Conservation (phyloP, 2,113 vertebrate genomes). For the Gymnorhina tibicen region DNA sequence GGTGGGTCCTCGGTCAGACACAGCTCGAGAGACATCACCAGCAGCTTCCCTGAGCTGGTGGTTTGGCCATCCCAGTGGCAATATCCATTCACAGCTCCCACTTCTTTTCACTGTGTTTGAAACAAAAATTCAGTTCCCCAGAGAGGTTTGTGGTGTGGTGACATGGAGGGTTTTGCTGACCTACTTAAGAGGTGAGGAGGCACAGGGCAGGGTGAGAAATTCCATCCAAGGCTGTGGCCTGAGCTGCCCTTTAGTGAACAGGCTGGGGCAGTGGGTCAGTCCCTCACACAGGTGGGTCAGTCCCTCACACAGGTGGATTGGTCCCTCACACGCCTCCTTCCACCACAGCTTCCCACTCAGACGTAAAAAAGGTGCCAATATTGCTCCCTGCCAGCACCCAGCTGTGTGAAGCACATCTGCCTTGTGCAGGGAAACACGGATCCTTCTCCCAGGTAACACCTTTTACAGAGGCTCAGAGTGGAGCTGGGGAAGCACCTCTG, state of each 20-base stretch:
- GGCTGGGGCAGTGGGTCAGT: neutral
- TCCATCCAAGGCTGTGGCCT: neutral
- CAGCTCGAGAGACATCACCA: neutral
- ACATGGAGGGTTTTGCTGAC: neutral
- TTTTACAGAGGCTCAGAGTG: neutral
- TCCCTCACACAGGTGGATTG: neutral
- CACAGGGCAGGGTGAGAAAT: neutral
- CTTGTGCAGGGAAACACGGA: neutral
- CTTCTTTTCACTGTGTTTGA: neutral
- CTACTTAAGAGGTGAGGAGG: neutral
- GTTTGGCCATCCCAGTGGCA: neutral
- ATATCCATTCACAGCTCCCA: neutral
- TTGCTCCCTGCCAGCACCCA: neutral
- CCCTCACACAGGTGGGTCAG: neutral
- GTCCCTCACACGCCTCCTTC: neutral
- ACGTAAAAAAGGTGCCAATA: no score
- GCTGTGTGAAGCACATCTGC: neutral
- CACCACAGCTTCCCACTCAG: neutral
- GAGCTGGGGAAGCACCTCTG: neutral
- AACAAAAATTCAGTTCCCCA: neutral
- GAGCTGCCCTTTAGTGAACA: neutral
- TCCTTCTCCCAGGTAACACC: neutral
- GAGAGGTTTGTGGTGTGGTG: neutral
- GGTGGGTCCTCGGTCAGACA: neutral
- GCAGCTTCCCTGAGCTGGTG: neutral